Conservation (phyloP, 2,888 invertebrate genomes). For the Chrysina gloriosa region DNA sequence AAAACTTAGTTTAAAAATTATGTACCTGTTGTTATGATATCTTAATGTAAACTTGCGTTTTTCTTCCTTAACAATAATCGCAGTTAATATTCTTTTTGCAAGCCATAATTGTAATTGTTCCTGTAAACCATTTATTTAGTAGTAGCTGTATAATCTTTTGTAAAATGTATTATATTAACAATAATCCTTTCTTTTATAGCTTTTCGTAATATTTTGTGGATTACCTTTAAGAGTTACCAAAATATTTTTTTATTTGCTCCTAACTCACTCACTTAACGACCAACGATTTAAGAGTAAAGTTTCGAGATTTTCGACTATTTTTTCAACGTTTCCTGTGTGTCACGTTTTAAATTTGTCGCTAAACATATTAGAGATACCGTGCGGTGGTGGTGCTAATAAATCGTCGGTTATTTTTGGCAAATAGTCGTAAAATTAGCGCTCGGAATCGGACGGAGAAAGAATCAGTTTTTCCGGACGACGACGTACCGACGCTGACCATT, state of each 20-base stretch:
- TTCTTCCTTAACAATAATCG: no score
- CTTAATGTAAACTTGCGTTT: no score
- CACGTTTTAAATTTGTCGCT: constrained; percentile 33
- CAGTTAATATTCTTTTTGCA: no score
- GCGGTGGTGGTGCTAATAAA: constrained; percentile 27
- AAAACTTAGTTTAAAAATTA: no score
- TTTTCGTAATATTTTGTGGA: no score
- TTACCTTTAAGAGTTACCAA: no score
- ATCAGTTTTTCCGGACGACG: background rate
- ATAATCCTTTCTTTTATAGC: no score
- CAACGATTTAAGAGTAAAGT: background rate
- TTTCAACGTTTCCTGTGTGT: constrained; percentile 23
- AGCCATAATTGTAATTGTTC: no score
- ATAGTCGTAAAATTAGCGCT: constrained; percentile 28
- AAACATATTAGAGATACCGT: background rate
- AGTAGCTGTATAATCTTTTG: no score
- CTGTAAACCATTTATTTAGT: no score
- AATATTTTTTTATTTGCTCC: background rate
- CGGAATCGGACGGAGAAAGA: background rate
- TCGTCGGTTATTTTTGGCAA: constrained; percentile 28
- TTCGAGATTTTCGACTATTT: background rate
- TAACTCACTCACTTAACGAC: background rate
- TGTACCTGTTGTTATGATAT: no score
- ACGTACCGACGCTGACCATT: background rate
- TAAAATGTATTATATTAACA: no score